A percentile compares a stretch with the other conserved stretches of the same genome.
phyloP scores from a whole-genome alignment of 2,888 invertebrate genomes.

The Agrochola lota region DNA sequence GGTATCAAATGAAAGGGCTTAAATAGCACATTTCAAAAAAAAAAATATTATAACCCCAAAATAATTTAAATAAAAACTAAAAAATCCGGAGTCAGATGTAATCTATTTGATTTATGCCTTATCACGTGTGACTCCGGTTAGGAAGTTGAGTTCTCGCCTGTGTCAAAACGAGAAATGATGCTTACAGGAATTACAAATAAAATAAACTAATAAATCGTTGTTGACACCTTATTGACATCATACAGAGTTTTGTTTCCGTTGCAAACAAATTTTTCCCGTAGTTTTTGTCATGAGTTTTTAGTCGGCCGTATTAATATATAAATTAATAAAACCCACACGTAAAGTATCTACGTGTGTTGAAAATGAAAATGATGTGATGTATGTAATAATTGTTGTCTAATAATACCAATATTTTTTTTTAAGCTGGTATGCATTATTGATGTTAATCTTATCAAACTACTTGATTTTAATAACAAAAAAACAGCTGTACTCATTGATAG shows the following conservation, averaged over 20 bases:
- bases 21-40: too few species aligned
- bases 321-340: background rate
- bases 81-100: too few species aligned
- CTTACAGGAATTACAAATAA: background rate
- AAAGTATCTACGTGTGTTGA: background rate
- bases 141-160: background rate
- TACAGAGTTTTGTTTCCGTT: background rate
- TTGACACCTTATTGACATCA: background rate
- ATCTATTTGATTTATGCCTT: too few species aligned
- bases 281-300: background rate
- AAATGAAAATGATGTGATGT: slow-evolving; percentile 19
- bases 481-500: too few species aligned
- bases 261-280: background rate
- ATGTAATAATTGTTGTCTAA: background rate
- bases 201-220: too few species aligned
- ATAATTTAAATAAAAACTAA: too few species aligned
- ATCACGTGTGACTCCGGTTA: too few species aligned
- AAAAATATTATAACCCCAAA: too few species aligned
- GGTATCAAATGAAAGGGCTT: too few species aligned
- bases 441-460: slow-evolving; percentile 5
- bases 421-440: too few species aligned
- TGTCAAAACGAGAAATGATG: background rate
- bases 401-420: background rate
- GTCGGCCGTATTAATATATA: background rate
- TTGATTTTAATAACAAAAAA: background rate